These are phyloP conservation scores for Saccopteryx bilineata DNA, from an alignment of 2,113 vertebrate species.

Conservation along the genomic window DNA sequence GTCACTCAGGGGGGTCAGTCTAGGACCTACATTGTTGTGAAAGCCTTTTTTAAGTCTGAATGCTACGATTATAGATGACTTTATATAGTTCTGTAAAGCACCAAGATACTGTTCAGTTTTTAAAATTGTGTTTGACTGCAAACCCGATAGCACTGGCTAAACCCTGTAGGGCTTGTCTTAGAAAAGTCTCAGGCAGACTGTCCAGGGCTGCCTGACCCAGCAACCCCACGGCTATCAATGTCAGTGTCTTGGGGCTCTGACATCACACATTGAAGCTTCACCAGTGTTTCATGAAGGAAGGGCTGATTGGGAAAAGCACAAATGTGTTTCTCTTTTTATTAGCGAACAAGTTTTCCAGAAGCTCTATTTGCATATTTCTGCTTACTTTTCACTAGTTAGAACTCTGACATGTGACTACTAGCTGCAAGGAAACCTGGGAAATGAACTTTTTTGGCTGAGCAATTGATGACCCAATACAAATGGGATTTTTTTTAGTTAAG, in stretches of 20 bases:
- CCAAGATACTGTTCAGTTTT: not conserved
- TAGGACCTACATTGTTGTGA: not conserved
- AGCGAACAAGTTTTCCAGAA: slow-evolving; percentile 15
- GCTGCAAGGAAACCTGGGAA: not conserved
- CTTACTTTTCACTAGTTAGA: not conserved
- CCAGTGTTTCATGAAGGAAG: not conserved
- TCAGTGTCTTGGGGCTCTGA: not conserved
- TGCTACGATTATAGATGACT: not conserved
- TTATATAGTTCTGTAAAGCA: not conserved
- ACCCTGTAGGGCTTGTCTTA: not conserved
- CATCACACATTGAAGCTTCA: not conserved
- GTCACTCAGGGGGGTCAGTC: not conserved
- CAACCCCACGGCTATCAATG: not conserved
- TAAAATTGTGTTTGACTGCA: not conserved
- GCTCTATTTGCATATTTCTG: not conserved
- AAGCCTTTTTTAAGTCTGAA: slow-evolving; percentile 5
- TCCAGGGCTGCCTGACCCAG: not conserved
- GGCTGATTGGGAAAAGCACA: not conserved
- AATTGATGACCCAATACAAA: not conserved
- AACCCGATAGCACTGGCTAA: not conserved
- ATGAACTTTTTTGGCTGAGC: not conserved
- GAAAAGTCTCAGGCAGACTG: not conserved
- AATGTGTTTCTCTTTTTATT: not conserved
- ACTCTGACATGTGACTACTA: not conserved
- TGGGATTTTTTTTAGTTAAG: not conserved